Base-by-base conservation (phyloP, 2,888 invertebrate species). In the Meta bourneti region DNA sequence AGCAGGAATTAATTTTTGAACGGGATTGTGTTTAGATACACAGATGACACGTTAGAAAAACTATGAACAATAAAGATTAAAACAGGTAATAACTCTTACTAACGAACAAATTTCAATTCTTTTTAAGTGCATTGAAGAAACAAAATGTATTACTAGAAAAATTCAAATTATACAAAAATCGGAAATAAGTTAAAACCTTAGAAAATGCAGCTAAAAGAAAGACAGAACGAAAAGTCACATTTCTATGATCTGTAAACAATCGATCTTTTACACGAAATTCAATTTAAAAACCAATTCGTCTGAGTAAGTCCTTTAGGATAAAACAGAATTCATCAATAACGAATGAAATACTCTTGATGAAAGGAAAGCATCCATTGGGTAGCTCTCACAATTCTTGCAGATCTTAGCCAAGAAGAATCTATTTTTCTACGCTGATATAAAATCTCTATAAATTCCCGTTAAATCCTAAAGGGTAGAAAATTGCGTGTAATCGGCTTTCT, bases 271-370 rank as follows among this genome's bases (percentile, higher is more conserved):
- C 8, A 19, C 49, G 34, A n/a, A 84, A 84, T 74, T 84, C 61
- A 84, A 84, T 84, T 84, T 84, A 75, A 84, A 82, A 84, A 61
- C 48, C 84, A 48, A 84, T 84, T 54, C 48, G 74, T 19, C 48
- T 34, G 71, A 20, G 70, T 52, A 72, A 82, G 48, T 82, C 48
- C 82, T 72, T 19, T 54, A 34, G 75, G 71, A 61, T 74, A n/a
- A 72, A 84, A 84, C 61, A 34, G 61, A 84, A 75, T 75, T 84
- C 84, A 84, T 84, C 84, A 74, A 84, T 84, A 84, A 75, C 54
- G 74, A 84, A 84, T 84, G 74, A 84, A 72, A 49, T 74, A 48
- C 9, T 84, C 54, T 16, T 75, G 84, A 84, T 84, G 84, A 84
- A 84, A 84, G 74, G 84, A 75, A 84, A 84, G 74, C 74, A 74